Evolutionary conservation across 2,888 invertebrate species (phyloP), one percentile per base, ranked within the genome.

Genomic region (Drosophila kanekoi): DNA sequence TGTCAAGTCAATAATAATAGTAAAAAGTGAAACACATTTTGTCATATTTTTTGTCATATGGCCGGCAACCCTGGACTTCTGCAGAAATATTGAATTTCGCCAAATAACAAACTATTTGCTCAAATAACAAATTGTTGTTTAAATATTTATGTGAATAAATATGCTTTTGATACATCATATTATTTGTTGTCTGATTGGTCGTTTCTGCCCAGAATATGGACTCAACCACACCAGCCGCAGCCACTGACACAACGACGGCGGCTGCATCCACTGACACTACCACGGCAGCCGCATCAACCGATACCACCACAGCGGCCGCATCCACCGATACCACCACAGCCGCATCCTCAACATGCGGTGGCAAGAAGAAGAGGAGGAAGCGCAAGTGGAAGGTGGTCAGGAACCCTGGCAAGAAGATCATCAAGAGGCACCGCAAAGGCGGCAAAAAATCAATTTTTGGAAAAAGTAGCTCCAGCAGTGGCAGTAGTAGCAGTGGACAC

Each of bases 231-330:
- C 13, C 33, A 3, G 3, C 47, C 1, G 16, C 18, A 18, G 6
- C 11, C 28, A 28, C 28, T 8, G 20, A 32, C 13, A 48, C 53
- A 0, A 59, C 59, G 10, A 52, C 59, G 9, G 56, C 43, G 4
- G 38, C 38, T 14, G 8, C 38, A n/a, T n/a, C 38, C 6, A 18
- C 57, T 16, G 52, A 16, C 18, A 5, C 8, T 0, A 45, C 51
- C 3, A 3, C n/a, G 4, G 5, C 1, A 41, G 57, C 1, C 48
- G 48, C 37, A 40, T 13, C 28, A 2, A 14, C 40, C 1, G 52
- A 48, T n/a, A 52, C 10, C 4, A 23, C 11, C 1, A 8, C 13
- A 8, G 23, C 23, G 8, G 23, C 23, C 23, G 8, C 23, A 8
- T 8, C 23, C 28, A 28, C 23, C 6, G 23, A 23, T 23, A 23